phyloP scores from a whole-genome alignment of 2,113 vertebrate genomes.

The Todiramphus chloris region DNA sequence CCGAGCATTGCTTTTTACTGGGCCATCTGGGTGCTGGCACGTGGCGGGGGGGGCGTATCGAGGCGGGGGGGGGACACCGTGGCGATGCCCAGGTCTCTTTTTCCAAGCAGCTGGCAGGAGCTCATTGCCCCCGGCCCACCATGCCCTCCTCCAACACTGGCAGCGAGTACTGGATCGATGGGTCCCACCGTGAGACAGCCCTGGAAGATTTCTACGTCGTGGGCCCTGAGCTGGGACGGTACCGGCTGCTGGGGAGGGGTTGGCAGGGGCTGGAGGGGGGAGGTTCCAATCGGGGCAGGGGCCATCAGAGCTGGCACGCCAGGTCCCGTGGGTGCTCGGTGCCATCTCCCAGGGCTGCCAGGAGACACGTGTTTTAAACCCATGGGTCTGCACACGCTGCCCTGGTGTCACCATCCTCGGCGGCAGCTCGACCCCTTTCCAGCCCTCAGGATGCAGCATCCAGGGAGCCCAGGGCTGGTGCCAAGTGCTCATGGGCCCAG shows the following conservation, averaged over 20 bases:
- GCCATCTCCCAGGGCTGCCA: not conserved
- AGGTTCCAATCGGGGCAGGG: not conserved
- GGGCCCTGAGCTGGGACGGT: conserved; percentile 79
- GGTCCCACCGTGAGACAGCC: conserved; percentile 79
- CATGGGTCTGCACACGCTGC: too few relatives aligned
- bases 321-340: rapidly evolving
- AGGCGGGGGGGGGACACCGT: not conserved
- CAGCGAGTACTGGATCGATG: conserved; percentile 86
- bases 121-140: not conserved
- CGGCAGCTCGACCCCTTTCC: too few relatives aligned
- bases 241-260: not conserved
- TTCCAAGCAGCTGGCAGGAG: not conserved
- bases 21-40: not conserved
- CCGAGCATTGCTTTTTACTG: not conserved
- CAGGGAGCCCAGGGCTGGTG: too few relatives aligned
- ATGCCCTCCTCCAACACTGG: conserved; percentile 82
- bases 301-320: not conserved
- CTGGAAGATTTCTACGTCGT: conserved; percentile 83
- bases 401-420: too few relatives aligned
- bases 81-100: not conserved
- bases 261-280: not conserved
- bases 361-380: too few relatives aligned
- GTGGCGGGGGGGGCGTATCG: not conserved
- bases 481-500: rapidly evolving
- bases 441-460: not conserved